Evolutionary conservation across 2,797 vertebrate species (phyloP).

Genomic region (Rhynchonycteris naso): DNA sequence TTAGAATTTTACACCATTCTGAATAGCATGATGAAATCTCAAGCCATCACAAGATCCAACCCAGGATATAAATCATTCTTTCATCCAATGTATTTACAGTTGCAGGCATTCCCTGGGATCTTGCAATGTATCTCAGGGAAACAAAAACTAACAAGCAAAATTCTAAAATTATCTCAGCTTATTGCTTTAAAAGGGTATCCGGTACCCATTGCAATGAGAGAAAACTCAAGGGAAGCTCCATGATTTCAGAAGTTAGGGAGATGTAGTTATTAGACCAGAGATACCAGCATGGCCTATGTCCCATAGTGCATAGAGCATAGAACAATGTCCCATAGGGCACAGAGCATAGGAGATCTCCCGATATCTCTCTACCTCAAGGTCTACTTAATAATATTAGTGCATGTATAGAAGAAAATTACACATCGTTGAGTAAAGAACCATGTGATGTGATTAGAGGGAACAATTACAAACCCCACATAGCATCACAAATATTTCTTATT

Average conservation of each 20-base stretch:
- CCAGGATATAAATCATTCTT: background rate
- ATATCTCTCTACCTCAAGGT: background rate
- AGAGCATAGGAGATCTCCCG: background rate
- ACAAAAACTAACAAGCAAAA: background rate
- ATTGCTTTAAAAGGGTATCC: background rate
- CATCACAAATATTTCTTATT: background rate
- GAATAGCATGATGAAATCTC: background rate
- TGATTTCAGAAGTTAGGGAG: background rate
- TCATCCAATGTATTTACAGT: background rate
- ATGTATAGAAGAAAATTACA: background rate
- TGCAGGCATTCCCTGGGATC: background rate
- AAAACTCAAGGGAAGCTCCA: background rate
- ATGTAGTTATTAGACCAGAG: background rate
- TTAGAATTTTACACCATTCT: background rate
- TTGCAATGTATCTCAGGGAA: background rate
- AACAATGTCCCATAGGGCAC: background rate
- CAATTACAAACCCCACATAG: background rate
- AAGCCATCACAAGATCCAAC: background rate
- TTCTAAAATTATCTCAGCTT: background rate
- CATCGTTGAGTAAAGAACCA: background rate
- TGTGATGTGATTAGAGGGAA: background rate
- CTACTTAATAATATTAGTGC: background rate
- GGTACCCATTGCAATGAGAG: background rate
- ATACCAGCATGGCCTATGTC: fast-evolving
- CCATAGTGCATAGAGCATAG: no score